A percentile compares a stretch with the other conserved stretches of the same genome.
phyloP scores from a whole-genome alignment of 2,113 vertebrate genomes.

The Oceanites oceanicus region DNA sequence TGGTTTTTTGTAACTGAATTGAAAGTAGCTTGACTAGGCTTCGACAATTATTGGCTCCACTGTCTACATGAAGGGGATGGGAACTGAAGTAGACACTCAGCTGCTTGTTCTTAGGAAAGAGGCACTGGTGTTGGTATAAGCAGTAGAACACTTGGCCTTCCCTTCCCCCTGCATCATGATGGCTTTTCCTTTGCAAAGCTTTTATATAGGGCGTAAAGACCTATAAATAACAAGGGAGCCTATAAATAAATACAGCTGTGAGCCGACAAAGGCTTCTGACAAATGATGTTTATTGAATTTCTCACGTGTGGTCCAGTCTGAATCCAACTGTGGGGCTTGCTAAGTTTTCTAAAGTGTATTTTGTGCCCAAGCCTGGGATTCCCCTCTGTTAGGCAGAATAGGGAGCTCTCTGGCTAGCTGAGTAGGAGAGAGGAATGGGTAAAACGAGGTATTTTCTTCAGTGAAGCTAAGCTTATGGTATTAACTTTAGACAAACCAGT shows the following conservation, averaged over 20 bases:
- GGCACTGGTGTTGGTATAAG: constrained; percentile 3
- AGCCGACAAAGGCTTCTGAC: constrained; percentile 76
- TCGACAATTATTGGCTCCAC: not conserved
- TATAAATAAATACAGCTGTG: constrained; percentile 81
- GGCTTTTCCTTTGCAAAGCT: constrained; percentile 64
- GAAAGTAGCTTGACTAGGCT: not conserved
- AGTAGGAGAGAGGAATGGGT: not conserved
- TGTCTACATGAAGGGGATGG: not conserved
- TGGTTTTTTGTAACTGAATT: not conserved
- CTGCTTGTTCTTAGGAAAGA: constrained; percentile 6
- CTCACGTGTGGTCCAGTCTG: constrained; percentile 76
- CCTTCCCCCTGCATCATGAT: not conserved
- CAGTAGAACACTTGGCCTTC: constrained; percentile 29
- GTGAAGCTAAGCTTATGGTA: not conserved
- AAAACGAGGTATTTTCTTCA: not conserved
- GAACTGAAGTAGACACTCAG: not conserved
- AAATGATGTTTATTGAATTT: constrained; percentile 82
- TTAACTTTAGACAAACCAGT: not conserved
- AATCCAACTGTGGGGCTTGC: constrained; percentile 35
- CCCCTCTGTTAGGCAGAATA: not conserved
- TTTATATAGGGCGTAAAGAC: constrained; percentile 61
- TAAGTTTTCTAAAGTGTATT: constrained; percentile 23
- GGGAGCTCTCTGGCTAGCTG: not conserved
- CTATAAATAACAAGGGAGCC: constrained; percentile 75
- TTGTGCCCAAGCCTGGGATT: constrained; percentile 39